Conservation (phyloP, 30 jellyfish, hydroid and myxozoan genomes). For the Mastigias papua region DNA sequence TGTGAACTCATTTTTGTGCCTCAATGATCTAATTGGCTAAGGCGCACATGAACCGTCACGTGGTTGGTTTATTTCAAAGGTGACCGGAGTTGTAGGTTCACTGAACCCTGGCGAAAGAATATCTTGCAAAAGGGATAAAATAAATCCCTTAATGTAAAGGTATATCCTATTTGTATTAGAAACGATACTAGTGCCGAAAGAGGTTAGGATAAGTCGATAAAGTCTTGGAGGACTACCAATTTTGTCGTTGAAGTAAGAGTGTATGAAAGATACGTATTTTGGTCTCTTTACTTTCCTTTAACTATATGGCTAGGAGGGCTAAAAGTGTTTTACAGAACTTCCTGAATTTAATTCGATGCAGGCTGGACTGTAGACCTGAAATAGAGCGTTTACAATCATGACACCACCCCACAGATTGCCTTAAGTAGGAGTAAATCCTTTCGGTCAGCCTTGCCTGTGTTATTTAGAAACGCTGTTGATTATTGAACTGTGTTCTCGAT, state of each 20-base stretch:
- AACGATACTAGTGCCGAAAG: neutral
- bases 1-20: neutral
- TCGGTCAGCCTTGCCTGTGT: no score
- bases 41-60: neutral
- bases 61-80: neutral
- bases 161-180: slow-evolving; percentile 1
- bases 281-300: no score
- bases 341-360: no score
- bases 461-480: no score
- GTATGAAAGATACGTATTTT: no score
- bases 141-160: neutral
- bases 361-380: no score
- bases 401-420: no score
- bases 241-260: no score
- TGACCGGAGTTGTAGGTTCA: slow-evolving; percentile 6
- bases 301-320: no score
- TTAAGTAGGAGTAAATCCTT: no score
- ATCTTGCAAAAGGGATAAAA: slow-evolving; percentile 3
- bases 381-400: no score
- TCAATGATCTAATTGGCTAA: slow-evolving; percentile 6
- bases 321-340: no score
- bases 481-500: neutral
- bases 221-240: neutral
- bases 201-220: neutral
- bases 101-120: neutral